Base-by-base conservation (phyloP, 2,888 invertebrate genomes). In the Dolomedes plantarius region DNA sequence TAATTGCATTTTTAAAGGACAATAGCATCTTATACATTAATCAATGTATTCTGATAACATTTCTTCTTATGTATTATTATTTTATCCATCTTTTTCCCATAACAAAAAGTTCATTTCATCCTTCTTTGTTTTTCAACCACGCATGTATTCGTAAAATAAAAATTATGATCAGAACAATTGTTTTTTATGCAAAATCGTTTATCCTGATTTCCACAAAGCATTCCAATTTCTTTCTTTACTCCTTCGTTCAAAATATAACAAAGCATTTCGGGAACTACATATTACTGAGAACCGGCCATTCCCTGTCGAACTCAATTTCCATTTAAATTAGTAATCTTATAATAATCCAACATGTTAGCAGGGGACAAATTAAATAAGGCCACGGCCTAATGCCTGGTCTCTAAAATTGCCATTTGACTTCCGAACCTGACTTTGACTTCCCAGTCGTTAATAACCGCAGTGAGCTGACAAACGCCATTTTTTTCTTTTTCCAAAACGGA, bases 311-410 rank as follows among this genome's bases (percentile, higher is more conserved):
- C 36, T n/a, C 62, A 39, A 81, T 81, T 81, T 81, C 74, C 74
- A 81, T 81, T 74, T 74, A 68, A 68, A 68, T 68, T 31, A 68
- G 39, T 39, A 68, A 39, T 68, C 23, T 23, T 23, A 64, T 74
- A 13, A 74, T 36, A 62, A 74, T 32, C n/a, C n/a, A 46, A 2
- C 16, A 46, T 67, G 67, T 80, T 67, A 67, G 73, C 74, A 50
- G 81, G 81, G 68, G 74, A 81, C 81, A 81, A 65, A 74, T 81
- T 81, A 81, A 81, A 74, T 74, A 68, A 72, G 73, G 62, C n/a
- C 29, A 16, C 23, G 13, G 32, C 13, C 29, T 62, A 36, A 1
- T n/a, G 2, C 13, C 0, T 16, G n/a, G 32, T 71, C 64, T 5
- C 74, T 23, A 56, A 56, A 68, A 81, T 81, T 74, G 74, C 68